These are phyloP conservation scores for Eulemur mongoz DNA, from an alignment of 2,797 vertebrate species.

Conservation along the genomic window DNA sequence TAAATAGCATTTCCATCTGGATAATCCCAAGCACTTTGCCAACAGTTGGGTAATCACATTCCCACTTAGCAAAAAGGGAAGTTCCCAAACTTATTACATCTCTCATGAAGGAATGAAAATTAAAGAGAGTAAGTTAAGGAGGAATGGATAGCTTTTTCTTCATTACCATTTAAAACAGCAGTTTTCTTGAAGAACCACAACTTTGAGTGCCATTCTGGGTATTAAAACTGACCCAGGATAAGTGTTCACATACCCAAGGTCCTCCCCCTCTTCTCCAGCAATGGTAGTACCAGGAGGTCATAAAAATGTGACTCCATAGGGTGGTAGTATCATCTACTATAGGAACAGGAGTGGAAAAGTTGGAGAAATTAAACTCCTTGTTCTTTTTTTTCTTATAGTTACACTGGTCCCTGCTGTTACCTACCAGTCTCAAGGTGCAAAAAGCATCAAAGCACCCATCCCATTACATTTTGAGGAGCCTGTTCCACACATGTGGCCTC, in stretches of 20 bases:
- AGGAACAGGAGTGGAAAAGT: neutral
- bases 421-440: neutral
- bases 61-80: neutral
- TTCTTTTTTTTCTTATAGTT: neutral
- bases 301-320: neutral
- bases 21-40: constrained; percentile 34
- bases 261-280: neutral
- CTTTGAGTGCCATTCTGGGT: neutral
- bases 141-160: neutral
- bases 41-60: neutral
- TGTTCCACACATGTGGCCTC: neutral
- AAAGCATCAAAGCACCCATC: neutral
- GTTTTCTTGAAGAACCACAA: neutral
- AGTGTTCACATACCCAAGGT: neutral
- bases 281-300: neutral
- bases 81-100: neutral
- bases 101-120: constrained; percentile 29
- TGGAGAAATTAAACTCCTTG: neutral
- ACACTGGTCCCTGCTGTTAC: neutral
- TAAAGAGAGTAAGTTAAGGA: neutral
- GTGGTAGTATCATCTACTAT: neutral
- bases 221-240: neutral
- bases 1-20: constrained; percentile 21
- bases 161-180: neutral
- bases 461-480: neutral